phyloP scores from a whole-genome alignment of 1,140 invertebrate species.

The Schmidtea mediterranea region DNA sequence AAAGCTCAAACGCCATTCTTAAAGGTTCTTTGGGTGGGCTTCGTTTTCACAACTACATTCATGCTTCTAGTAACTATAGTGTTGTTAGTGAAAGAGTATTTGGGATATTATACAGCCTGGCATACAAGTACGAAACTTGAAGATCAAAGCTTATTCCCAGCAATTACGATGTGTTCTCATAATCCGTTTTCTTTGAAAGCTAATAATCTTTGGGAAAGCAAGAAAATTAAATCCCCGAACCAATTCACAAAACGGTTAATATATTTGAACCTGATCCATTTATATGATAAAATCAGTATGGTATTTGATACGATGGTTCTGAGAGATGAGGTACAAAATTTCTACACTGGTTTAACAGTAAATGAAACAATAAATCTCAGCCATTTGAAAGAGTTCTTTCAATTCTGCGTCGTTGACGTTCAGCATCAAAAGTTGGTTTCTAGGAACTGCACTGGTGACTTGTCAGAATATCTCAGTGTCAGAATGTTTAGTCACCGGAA shows the following conservation, averaged over 20 bases:
- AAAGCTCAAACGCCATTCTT: not conserved
- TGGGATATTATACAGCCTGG: not conserved
- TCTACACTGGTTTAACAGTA: not conserved
- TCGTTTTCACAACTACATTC: not conserved
- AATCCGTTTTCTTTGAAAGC: constrained; percentile 2
- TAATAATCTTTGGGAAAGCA: not conserved
- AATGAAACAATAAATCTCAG: not conserved
- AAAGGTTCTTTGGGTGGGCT: not conserved
- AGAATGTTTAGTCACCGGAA: not conserved
- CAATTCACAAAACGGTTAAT: not conserved
- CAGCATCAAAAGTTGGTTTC: not conserved
- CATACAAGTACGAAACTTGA: not conserved
- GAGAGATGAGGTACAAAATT: not conserved
- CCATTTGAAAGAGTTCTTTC: not conserved
- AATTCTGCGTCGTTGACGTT: not conserved
- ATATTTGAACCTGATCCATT: not conserved
- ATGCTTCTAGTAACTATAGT: not conserved
- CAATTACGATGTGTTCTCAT: constrained; percentile 2
- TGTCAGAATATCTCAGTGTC: not conserved
- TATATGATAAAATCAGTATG: not conserved
- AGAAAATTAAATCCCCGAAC: not conserved
- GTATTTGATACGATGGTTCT: not conserved
- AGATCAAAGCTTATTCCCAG: not conserved
- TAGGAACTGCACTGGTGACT: not conserved
- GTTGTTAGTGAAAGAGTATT: not conserved